phyloP scores from a whole-genome alignment of 2,888 invertebrate species.

The Lymantria monacha region DNA sequence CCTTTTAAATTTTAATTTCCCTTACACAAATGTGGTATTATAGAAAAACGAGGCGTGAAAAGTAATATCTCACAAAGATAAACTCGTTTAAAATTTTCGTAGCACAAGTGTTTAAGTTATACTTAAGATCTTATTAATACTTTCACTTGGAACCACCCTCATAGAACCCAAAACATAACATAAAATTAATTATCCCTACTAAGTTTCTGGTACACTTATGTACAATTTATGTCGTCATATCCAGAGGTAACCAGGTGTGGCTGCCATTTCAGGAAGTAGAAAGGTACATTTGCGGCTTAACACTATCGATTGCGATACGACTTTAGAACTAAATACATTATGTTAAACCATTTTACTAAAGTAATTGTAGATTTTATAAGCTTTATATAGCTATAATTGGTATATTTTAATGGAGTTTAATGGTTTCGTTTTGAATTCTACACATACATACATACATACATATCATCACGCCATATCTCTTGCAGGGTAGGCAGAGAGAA shows the following conservation, averaged over 20 bases:
- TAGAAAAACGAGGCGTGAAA: too few relatives aligned
- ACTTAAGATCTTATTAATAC: too few relatives aligned
- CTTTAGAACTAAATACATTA: conserved; percentile 20
- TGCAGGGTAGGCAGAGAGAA: too few relatives aligned
- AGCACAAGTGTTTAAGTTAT: too few relatives aligned
- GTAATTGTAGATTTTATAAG: background rate
- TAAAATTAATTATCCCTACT: conserved; percentile 14
- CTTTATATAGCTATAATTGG: background rate
- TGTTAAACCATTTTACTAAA: background rate
- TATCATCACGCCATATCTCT: too few relatives aligned
- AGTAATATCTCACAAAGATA: too few relatives aligned
- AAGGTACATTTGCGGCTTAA: conserved; percentile 7
- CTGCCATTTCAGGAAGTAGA: conserved; percentile 5
- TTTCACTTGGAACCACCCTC: background rate
- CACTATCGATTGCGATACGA: conserved; percentile 15
- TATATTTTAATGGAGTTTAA: background rate
- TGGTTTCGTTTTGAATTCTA: too few relatives aligned
- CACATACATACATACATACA: too few relatives aligned
- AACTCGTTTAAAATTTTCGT: too few relatives aligned
- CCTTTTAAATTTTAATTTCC: too few relatives aligned
- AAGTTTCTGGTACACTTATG: conserved; percentile 10
- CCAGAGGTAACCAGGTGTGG: conserved; percentile 20
- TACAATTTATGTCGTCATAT: conserved; percentile 16
- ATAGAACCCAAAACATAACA: conserved; percentile 5
- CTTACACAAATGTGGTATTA: too few relatives aligned